Evolutionary conservation across 1,140 invertebrate genomes (phyloP), one percentile per base, ranked within the genome.

Genomic region (Monochamus saltuarius): DNA sequence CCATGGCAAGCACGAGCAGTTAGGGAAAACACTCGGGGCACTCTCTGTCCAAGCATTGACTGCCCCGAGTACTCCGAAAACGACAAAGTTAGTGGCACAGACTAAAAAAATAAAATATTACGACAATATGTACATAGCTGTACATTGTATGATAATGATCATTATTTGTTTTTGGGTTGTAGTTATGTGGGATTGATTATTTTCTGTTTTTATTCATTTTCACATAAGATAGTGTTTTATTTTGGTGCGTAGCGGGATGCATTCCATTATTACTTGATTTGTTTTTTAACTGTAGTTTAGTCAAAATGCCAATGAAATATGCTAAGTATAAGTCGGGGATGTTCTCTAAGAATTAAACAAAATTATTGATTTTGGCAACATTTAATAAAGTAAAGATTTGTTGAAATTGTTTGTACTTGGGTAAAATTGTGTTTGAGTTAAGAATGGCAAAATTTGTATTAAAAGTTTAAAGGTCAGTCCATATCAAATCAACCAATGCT

Each of bases 1-100:
- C 90, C 64, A 88, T 91, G 74, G 90, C 90, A 37, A 92, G 90
- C 65, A 92, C 90, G 72, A 92, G 90, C 84, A 93, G 91, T 89
- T 92, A 92, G 89, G 85, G 81, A 79, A 80, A 80, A 77, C 73
- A 76, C 74, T 77, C 75, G 74, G 75, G 74, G 61, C 75, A 76
- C 70, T 77, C 75, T 58, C 61, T 75, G 61, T 76, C 73, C 38
- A 76, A 76, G 56, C 75, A 76, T 62, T 76, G 74, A 74, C 68
- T 68, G 64, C 63, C 68, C 67, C 72, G 72, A 74, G 75, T 70
- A 59, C 57, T 53, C 64, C 38, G 10, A 14, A 53, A 54, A 16
- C 13, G 9, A 22, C 45, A 47, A 17, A 19, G 17, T 19, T 47
- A 36, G 34, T 39, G 37, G 36, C 35, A 73, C 62, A 68, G 71